Conservation (phyloP, 2,113 vertebrate genomes). For the Clinocottus analis region DNA sequence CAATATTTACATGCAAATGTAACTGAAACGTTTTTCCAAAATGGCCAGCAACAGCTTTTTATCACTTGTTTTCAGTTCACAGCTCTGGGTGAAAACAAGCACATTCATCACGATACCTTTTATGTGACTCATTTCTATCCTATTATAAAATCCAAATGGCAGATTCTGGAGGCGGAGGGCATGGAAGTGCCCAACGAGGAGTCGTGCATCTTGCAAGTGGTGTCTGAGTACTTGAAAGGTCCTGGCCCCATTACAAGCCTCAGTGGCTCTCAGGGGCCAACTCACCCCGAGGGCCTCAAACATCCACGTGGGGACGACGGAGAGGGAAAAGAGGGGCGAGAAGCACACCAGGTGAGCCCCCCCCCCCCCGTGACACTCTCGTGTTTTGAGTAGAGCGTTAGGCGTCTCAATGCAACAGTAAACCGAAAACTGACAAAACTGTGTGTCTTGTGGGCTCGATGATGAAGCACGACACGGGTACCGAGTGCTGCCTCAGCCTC, state of each 20-base stretch:
- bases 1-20: neutral
- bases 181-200: constrained; percentile 79
- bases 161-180: constrained; percentile 83
- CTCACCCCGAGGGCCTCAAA: constrained; percentile 49
- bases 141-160: constrained; percentile 2
- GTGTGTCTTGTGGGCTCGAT: constrained; percentile 39
- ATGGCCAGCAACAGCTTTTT: neutral
- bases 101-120: neutral
- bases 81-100: neutral
- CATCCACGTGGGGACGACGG: constrained; percentile 33
- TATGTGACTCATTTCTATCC: neutral
- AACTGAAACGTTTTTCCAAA: neutral
- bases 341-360: constrained; percentile 51
- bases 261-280: constrained; percentile 57
- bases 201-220: constrained; percentile 72
- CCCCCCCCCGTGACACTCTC: neutral
- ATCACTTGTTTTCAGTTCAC: neutral
- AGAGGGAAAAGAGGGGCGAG: constrained; percentile 52
- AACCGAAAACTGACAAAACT: neutral
- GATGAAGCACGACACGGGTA: constrained; percentile 66
- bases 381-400: neutral
- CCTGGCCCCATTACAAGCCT: constrained; percentile 72
- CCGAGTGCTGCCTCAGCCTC: constrained; percentile 83
- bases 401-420: neutral
- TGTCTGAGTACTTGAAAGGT: constrained; percentile 75